Evolutionary conservation across 2,888 invertebrate genomes (phyloP).

Genomic region (Belgica antarctica): DNA sequence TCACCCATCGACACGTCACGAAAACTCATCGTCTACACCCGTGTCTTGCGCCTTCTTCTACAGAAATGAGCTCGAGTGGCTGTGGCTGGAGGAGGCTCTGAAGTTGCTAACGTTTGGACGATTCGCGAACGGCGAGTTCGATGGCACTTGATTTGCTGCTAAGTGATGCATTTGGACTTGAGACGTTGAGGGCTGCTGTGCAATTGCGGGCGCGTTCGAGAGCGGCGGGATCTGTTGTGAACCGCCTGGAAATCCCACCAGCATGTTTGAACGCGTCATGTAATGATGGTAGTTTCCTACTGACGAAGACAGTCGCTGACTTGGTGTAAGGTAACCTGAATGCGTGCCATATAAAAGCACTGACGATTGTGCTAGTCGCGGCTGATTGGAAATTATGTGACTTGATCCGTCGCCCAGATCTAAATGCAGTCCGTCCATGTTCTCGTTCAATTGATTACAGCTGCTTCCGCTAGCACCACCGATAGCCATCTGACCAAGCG

Average conservation of each 20-base stretch:
- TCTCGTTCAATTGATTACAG: conserved; percentile 44
- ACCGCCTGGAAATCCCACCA: conserved; percentile 46
- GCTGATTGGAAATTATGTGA: conserved; percentile 54
- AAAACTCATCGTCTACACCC: conserved; percentile 7
- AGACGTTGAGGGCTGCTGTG: conserved; percentile 11
- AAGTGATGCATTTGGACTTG: conserved; percentile 40
- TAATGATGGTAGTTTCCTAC: conserved; percentile 53
- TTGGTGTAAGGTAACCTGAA: conserved; percentile 7
- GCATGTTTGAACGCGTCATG: conserved; percentile 51
- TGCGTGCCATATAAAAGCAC: conserved; percentile 32
- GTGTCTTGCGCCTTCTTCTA: conserved; percentile 10
- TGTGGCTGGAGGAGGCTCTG: conserved; percentile 33
- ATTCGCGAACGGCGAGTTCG: conserved; percentile 13
- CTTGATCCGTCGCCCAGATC: conserved; percentile 83
- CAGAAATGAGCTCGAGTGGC: conserved; percentile 38
- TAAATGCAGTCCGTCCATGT: conserved; percentile 64
- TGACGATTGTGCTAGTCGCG: background rate
- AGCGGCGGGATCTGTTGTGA: conserved; percentile 2
- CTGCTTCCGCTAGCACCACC: conserved; percentile 48
- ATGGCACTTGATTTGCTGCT: conserved; percentile 43
- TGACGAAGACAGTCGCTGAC: conserved; percentile 46
- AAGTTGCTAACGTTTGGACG: conserved; percentile 24
- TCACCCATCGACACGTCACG: background rate
- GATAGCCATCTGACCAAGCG: conserved; percentile 66
- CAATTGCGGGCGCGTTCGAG: background rate